phyloP scores from a whole-genome alignment of 2,797 vertebrate species.

The Sebastes itinus region DNA sequence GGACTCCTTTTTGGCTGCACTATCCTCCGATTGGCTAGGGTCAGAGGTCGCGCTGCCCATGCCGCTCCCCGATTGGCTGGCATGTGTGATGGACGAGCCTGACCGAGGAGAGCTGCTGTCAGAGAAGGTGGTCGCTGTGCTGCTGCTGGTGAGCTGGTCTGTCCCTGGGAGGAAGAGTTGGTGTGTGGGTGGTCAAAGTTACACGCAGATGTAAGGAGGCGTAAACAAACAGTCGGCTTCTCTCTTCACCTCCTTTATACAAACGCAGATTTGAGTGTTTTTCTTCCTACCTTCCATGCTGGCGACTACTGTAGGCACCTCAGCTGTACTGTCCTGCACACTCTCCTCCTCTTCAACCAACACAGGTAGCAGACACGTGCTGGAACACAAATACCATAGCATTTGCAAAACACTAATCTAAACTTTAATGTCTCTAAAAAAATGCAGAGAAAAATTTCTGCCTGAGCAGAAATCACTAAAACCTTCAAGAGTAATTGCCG shows the following conservation, averaged over 20 bases:
- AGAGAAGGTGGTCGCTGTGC: not conserved
- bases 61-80: slow-evolving; percentile 41
- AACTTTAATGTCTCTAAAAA: not conserved
- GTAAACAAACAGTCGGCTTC: not conserved
- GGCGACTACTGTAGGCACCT: slow-evolving; percentile 13
- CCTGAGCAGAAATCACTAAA: not conserved
- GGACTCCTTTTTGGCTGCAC: slow-evolving; percentile 41
- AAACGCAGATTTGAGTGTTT: not conserved
- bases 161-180: slow-evolving; percentile 41
- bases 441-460: not conserved
- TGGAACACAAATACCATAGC: slow-evolving; percentile 26
- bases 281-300: slow-evolving; percentile 64
- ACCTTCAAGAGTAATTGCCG: not conserved
- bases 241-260: not conserved
- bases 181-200: slow-evolving; percentile 36
- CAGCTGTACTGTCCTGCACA: slow-evolving; percentile 39
- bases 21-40: slow-evolving; percentile 30
- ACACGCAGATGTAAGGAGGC: slow-evolving; percentile 3
- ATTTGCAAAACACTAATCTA: not conserved
- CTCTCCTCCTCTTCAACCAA: slow-evolving; percentile 75
- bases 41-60: slow-evolving; percentile 41
- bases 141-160: slow-evolving; percentile 26
- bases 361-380: slow-evolving; percentile 72
- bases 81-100: not conserved
- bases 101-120: slow-evolving; percentile 34